Percentiles rank a stretch among this genome's conserved stretches.
phyloP scores from a whole-genome alignment of 2,888 invertebrate genomes.

The Spisula solida region DNA sequence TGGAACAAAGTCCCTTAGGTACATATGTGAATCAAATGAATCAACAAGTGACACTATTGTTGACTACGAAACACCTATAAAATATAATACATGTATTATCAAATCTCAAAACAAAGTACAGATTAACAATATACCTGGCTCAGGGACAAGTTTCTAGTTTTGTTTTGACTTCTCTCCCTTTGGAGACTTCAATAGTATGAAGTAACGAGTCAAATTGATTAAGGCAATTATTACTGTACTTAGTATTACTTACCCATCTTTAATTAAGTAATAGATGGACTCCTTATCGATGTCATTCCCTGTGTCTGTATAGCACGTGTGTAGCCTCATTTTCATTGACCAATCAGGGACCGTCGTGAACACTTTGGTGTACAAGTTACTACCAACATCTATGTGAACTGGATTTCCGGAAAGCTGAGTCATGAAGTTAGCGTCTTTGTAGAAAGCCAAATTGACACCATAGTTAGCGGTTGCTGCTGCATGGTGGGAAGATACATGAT shows the following conservation, averaged over 20 bases:
- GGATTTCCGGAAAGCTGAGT: slow-evolving; percentile 24
- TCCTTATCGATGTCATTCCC: neutral
- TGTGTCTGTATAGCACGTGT: slow-evolving; percentile 28
- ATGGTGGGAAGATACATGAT: neutral
- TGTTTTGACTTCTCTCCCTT: too few relatives aligned
- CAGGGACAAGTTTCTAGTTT: too few relatives aligned
- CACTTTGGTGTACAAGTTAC: slow-evolving; percentile 19
- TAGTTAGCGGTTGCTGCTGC: neutral
- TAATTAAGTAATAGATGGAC: slow-evolving; percentile 19
- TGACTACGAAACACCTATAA: too few relatives aligned
- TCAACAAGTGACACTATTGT: too few relatives aligned
- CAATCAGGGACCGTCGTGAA: slow-evolving; percentile 22
- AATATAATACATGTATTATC: too few relatives aligned
- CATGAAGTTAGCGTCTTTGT: slow-evolving; percentile 26
- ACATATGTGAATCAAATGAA: too few relatives aligned
- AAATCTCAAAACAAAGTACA: too few relatives aligned
- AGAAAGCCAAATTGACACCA: slow-evolving; percentile 19
- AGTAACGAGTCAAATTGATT: too few relatives aligned
- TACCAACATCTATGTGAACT: neutral
- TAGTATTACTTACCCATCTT: slow-evolving; percentile 27
- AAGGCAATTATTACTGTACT: too few relatives aligned
- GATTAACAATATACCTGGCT: too few relatives aligned
- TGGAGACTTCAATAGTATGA: too few relatives aligned
- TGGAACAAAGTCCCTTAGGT: too few relatives aligned
- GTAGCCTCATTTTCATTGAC: slow-evolving; percentile 19